These are phyloP conservation scores for Plectrocnemia conspersa DNA, from an alignment of 1,140 invertebrate species.

Conservation along the genomic window DNA sequence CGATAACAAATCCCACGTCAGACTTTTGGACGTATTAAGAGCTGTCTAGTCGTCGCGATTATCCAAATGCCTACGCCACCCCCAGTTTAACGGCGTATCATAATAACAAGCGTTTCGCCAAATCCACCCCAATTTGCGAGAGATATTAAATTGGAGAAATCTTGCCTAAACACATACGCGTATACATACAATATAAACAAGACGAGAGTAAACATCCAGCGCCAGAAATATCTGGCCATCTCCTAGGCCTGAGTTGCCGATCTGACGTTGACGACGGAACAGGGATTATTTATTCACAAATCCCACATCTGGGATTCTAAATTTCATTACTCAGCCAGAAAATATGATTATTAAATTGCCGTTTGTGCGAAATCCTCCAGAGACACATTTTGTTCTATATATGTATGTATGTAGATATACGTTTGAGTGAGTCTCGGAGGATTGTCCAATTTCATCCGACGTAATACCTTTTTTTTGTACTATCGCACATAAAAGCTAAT, in stretches of 20 bases:
- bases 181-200: constrained; percentile 7
- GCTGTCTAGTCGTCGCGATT: neutral
- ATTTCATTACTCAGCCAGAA: neutral
- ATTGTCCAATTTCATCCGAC: no score
- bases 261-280: constrained; percentile 1
- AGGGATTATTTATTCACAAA: constrained; percentile 1
- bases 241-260: neutral
- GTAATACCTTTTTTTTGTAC: no score
- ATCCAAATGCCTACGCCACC: neutral
- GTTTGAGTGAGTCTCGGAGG: no score
- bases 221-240: no score
- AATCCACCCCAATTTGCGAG: constrained; percentile 23
- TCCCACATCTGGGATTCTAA: neutral
- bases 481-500: no score
- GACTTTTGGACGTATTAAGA: no score
- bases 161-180: constrained; percentile 12
- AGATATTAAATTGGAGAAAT: constrained; percentile 28
- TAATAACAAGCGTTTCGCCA: constrained; percentile 22
- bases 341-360: no score
- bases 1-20: no score
- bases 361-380: no score
- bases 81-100: constrained; percentile 1
- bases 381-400: no score
- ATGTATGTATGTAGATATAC: no score
- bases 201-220: no score